phyloP scores from a whole-genome alignment of 92 coral and sea anemone genomes.

The Meandrina meandrites region DNA sequence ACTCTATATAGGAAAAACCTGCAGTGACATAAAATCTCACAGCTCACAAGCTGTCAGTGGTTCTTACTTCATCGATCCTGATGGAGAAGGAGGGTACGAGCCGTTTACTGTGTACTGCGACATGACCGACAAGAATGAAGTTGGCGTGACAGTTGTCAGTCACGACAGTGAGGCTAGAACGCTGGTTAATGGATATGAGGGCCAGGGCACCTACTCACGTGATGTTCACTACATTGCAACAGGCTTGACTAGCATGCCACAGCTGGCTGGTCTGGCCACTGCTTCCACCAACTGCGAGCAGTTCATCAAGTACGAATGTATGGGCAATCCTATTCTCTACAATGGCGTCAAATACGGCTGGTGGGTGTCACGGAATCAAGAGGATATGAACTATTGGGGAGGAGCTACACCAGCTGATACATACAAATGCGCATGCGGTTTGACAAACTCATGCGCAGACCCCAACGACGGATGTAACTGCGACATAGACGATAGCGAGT shows the following conservation, averaged over 20 bases:
- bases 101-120: constrained; percentile 50
- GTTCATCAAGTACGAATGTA: constrained; percentile 40
- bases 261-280: constrained; percentile 5
- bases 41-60: constrained; percentile 13
- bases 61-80: constrained; percentile 39
- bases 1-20: background rate
- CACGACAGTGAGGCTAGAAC: constrained; percentile 51
- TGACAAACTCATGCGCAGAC: constrained; percentile 34
- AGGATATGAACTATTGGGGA: constrained; percentile 58
- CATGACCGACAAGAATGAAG: constrained; percentile 50
- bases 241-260: background rate
- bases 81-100: constrained; percentile 32
- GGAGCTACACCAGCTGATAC: constrained; percentile 25
- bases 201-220: constrained; percentile 8
- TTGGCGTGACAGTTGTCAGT: constrained; percentile 51
- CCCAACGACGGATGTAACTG: constrained; percentile 30
- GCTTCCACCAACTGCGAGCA: constrained; percentile 39
- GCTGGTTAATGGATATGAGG: background rate
- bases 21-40: constrained; percentile 19
- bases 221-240: constrained; percentile 17
- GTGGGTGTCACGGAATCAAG: constrained; percentile 52
- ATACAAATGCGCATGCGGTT: constrained; percentile 57
- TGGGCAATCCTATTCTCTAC: background rate
- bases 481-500: constrained; percentile 33
- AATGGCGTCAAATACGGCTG: background rate